A percentile compares a stretch with the other conserved stretches of the same genome.
Evolutionary conservation across 2,113 vertebrate species (phyloP).

Genomic region (Peromyscus californicus): DNA sequence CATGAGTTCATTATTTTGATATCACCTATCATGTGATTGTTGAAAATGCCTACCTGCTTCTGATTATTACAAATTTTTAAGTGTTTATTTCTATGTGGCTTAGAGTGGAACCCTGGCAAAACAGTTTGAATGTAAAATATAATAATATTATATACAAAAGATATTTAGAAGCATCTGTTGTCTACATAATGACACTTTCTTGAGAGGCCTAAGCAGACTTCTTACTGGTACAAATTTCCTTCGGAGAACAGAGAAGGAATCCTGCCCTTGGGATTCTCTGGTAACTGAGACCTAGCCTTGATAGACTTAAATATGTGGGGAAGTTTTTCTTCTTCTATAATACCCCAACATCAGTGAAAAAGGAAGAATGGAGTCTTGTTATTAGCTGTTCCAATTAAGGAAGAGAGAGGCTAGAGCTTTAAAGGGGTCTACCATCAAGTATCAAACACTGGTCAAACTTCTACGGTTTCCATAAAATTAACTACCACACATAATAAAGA

Average conservation of each 20-base stretch:
- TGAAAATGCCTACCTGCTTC: background rate
- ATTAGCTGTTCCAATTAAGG: background rate
- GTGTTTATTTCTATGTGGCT: background rate
- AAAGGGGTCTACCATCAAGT: background rate
- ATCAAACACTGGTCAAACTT: background rate
- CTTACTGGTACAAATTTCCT: accelerated
- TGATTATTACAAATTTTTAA: background rate
- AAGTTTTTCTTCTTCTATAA: background rate
- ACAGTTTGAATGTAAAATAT: background rate
- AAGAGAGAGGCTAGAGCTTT: background rate
- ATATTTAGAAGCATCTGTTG: background rate
- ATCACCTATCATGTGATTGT: background rate
- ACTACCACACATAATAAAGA: background rate
- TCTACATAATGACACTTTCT: background rate
- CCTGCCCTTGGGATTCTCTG: background rate
- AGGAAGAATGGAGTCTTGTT: background rate
- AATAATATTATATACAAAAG: background rate
- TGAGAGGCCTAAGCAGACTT: background rate
- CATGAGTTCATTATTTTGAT: background rate
- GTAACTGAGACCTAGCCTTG: background rate
- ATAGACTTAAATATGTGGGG: background rate
- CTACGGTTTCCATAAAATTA: background rate
- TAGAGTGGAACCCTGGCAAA: background rate
- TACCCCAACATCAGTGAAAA: background rate
- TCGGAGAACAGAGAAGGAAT: background rate